Conservation (phyloP, 2,113 vertebrate species). For the Cyanoramphus novaezelandiae region DNA sequence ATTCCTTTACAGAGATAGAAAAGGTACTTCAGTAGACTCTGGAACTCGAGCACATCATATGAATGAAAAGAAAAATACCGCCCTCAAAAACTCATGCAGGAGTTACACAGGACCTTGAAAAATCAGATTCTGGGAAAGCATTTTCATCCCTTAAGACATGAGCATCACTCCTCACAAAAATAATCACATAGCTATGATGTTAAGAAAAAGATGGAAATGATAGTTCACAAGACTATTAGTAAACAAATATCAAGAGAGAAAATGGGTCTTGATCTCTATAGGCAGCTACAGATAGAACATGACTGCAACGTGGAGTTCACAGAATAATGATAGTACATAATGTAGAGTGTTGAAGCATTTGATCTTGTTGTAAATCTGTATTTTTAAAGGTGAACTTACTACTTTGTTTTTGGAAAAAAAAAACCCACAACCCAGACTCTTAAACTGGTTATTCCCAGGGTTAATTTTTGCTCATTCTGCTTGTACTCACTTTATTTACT, state of each 20-base stretch:
- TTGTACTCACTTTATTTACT: background rate
- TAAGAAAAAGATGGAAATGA: constrained; percentile 39
- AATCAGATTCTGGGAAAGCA: background rate
- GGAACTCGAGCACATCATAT: background rate
- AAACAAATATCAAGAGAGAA: constrained; percentile 40
- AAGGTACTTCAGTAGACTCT: background rate
- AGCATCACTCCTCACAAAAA: background rate
- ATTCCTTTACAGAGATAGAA: background rate
- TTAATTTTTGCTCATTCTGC: background rate
- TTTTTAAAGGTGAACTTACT: background rate
- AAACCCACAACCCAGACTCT: background rate
- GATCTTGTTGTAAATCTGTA: background rate
- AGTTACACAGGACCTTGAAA: background rate
- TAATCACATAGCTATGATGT: constrained; percentile 16
- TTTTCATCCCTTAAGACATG: constrained; percentile 1
- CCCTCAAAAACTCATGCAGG: background rate
- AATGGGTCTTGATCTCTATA: background rate
- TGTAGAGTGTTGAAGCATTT: background rate
- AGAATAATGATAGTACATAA: constrained; percentile 29
- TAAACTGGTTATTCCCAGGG: background rate
- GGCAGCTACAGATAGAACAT: background rate
- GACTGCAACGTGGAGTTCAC: background rate
- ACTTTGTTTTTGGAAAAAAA: rapidly evolving
- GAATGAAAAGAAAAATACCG: background rate
- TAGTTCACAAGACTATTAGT: constrained; percentile 7